Conservation (phyloP, 2,888 invertebrate genomes). For the Drosophila kambysellisi region DNA sequence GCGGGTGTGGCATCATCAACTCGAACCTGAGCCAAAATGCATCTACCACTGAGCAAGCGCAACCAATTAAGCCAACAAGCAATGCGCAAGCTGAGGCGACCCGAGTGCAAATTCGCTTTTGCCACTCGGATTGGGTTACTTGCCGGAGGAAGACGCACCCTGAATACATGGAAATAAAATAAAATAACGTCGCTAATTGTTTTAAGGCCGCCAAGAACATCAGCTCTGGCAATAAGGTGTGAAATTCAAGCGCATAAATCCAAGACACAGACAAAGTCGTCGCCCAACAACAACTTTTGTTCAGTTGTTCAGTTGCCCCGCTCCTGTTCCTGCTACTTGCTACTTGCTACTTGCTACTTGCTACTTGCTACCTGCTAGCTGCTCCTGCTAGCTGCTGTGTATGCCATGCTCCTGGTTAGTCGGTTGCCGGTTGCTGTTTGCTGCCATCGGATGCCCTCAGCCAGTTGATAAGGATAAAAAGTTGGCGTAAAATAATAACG, state of each 20-base stretch:
- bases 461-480: conserved; percentile 60
- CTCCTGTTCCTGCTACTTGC: neutral
- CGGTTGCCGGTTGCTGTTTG: neutral
- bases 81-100: conserved; percentile 23
- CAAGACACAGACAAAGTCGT: conserved; percentile 43
- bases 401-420: neutral
- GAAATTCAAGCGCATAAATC: conserved; percentile 75
- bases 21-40: conserved; percentile 65
- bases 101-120: conserved; percentile 2
- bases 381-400: neutral
- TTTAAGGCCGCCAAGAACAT: conserved; percentile 60
- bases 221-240: conserved; percentile 71
- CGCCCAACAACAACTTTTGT: conserved; percentile 43
- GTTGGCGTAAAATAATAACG: conserved; percentile 67
- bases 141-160: neutral
- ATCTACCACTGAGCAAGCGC: conserved; percentile 68
- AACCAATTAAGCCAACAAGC: conserved; percentile 60
- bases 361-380: neutral
- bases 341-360: neutral
- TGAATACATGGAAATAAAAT: neutral
- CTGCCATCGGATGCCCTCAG: conserved; percentile 33
- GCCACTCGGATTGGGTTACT: conserved; percentile 39
- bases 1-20: neutral
- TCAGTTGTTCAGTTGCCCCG: conserved; percentile 13
- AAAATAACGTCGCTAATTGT: conserved; percentile 68